Conservation (phyloP, 2,797 vertebrate species). For the Crenichthys baileyi region DNA sequence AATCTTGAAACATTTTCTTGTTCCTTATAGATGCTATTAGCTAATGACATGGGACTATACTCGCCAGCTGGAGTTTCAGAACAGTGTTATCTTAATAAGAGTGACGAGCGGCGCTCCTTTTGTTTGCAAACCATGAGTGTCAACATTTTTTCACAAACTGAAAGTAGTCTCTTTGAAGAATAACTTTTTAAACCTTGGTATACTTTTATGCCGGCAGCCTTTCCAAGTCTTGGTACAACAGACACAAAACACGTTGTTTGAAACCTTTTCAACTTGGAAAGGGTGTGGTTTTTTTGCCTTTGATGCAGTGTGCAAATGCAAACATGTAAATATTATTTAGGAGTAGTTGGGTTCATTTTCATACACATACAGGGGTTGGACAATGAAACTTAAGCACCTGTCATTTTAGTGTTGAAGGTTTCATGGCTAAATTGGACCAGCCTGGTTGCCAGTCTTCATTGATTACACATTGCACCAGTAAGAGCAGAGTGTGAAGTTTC, state of each 20-base stretch:
- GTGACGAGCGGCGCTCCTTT: background rate
- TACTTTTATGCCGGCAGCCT: background rate
- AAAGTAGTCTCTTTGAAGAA: background rate
- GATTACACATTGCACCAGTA: too few relatives aligned
- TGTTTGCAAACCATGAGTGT: background rate
- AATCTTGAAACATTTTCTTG: too few relatives aligned
- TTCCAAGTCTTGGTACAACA: constrained; percentile 4
- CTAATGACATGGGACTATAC: too few relatives aligned
- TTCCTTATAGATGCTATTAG: too few relatives aligned
- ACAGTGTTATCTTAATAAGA: background rate
- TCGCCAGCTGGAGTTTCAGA: background rate
- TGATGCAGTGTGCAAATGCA: constrained; percentile 18
- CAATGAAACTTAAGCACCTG: too few relatives aligned
- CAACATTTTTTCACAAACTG: background rate
- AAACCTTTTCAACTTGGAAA: constrained; percentile 34
- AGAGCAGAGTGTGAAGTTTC: too few relatives aligned
- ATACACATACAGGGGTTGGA: too few relatives aligned
- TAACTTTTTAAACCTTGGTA: background rate
- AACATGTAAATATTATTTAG: constrained; percentile 41
- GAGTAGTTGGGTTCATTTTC: constrained; percentile 16
- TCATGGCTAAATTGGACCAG: too few relatives aligned
- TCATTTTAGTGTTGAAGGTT: too few relatives aligned
- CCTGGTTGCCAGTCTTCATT: too few relatives aligned
- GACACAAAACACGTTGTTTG: constrained; percentile 14
- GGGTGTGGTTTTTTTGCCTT: constrained; percentile 1